phyloP scores from a whole-genome alignment of 2,797 vertebrate genomes.

The Coccyzus lansbergi region DNA sequence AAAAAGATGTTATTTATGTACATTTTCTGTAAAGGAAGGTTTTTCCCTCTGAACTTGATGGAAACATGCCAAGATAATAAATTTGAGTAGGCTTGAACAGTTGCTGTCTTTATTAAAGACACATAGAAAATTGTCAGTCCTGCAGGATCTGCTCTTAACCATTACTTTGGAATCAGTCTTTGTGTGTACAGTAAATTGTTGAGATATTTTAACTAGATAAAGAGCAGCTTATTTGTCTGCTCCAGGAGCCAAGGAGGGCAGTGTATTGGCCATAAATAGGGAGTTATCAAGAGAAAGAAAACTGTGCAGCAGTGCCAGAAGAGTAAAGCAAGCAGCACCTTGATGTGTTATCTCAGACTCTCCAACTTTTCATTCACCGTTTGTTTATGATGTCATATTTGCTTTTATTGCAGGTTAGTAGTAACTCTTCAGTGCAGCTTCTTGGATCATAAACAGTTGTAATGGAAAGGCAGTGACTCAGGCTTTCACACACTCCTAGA shows the following conservation, averaged over 20 bases:
- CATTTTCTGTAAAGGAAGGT: neutral
- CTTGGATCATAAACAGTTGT: neutral
- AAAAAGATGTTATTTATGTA: neutral
- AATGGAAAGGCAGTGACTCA: neutral
- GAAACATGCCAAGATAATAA: neutral
- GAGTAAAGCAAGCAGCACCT: neutral
- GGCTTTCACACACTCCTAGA: neutral
- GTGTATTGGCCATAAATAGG: neutral
- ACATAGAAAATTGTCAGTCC: slow-evolving; percentile 12
- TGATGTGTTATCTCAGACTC: neutral
- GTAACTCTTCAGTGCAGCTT: neutral
- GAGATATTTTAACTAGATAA: neutral
- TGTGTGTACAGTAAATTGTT: neutral
- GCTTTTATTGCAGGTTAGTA: neutral
- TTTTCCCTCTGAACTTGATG: neutral
- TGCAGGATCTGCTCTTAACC: neutral
- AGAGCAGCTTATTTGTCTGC: neutral
- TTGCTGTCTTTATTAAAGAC: neutral
- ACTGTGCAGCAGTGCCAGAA: neutral
- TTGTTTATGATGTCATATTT: fast-evolving
- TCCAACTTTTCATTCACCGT: neutral
- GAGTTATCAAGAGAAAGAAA: neutral
- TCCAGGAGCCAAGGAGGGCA: neutral
- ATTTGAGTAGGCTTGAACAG: neutral
- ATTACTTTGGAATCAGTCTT: neutral